A percentile compares a stretch with the other conserved stretches of the same genome.
phyloP scores from a whole-genome alignment of 2,113 vertebrate species.

The Oxyruncus cristatus region DNA sequence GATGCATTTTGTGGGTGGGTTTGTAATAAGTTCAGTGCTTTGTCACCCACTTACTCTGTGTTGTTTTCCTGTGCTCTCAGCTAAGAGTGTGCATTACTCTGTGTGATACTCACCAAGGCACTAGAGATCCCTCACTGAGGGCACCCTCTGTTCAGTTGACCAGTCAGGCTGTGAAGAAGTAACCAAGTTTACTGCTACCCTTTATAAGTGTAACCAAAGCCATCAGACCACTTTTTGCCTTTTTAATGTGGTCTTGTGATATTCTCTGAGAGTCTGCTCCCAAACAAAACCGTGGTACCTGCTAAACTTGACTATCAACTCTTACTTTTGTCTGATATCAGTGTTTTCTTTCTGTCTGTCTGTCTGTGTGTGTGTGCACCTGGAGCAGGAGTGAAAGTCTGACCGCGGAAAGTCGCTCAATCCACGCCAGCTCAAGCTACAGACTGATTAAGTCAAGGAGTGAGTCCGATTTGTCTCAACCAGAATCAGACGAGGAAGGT shows the following conservation, averaged over 20 bases:
- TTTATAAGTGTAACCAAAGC: background rate
- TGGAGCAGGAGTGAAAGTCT: slow-evolving; percentile 92
- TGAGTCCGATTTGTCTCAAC: slow-evolving; percentile 96
- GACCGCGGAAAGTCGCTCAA: slow-evolving; percentile 87
- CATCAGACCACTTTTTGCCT: background rate
- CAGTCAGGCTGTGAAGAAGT: background rate
- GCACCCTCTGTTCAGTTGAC: background rate
- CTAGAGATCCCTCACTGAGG: background rate
- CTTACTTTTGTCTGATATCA: background rate
- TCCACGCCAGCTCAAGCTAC: slow-evolving; percentile 85
- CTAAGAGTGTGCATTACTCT: background rate
- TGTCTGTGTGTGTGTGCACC: background rate
- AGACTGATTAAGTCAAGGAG: slow-evolving; percentile 94
- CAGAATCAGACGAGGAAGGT: slow-evolving; percentile 95
- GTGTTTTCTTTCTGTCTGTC: background rate
- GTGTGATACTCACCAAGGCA: background rate
- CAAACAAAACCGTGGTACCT: background rate
- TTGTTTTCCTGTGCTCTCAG: background rate
- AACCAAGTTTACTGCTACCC: background rate
- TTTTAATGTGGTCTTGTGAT: background rate
- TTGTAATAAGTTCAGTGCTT: background rate
- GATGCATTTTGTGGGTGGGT: background rate
- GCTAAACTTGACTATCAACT: background rate
- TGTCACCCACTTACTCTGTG: background rate
- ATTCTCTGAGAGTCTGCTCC: background rate